These are phyloP conservation scores for Mesaphorura yosii DNA, from an alignment of 1,140 invertebrate genomes.

Conservation along the genomic window DNA sequence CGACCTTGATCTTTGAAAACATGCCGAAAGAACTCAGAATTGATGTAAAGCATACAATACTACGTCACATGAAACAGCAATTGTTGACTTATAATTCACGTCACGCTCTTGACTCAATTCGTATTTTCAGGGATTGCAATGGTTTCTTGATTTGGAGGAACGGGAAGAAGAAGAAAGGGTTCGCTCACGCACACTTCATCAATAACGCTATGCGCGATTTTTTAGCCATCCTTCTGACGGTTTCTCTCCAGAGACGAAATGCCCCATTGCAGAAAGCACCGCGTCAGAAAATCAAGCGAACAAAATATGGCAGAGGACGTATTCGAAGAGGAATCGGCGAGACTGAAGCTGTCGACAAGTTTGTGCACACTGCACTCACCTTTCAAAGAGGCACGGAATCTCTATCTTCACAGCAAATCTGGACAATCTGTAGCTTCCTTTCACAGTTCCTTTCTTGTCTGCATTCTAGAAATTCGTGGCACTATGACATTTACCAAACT, in stretches of 20 bases:
- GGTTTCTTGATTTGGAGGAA: conserved; percentile 2
- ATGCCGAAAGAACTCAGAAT: conserved; percentile 22
- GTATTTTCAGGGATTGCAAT: conserved; percentile 3
- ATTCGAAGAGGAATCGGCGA: conserved; percentile 15
- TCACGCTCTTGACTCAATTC: not conserved
- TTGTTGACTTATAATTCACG: not conserved
- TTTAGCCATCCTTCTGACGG: not conserved
- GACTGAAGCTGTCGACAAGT: not conserved
- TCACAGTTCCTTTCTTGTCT: not conserved
- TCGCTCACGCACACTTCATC: not conserved
- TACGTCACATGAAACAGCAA: not conserved
- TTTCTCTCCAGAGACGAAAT: conserved; percentile 20
- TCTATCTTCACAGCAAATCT: not conserved
- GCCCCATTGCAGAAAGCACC: conserved; percentile 17
- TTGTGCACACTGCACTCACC: conserved; percentile 8
- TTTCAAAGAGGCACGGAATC: conserved; percentile 18
- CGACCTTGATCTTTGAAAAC: conserved; percentile 20
- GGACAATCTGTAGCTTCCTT: not conserved
- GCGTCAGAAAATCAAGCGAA: not conserved
- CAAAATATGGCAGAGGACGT: conserved; percentile 10
- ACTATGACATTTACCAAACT: conserved; percentile 1
- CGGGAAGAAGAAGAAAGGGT: not conserved
- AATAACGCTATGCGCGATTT: not conserved
- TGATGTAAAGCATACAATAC: conserved; percentile 9
- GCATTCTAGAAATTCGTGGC: conserved; percentile 8